These are phyloP conservation scores for Galleria mellonella DNA, from an alignment of 1,140 invertebrate species.

Conservation along the genomic window DNA sequence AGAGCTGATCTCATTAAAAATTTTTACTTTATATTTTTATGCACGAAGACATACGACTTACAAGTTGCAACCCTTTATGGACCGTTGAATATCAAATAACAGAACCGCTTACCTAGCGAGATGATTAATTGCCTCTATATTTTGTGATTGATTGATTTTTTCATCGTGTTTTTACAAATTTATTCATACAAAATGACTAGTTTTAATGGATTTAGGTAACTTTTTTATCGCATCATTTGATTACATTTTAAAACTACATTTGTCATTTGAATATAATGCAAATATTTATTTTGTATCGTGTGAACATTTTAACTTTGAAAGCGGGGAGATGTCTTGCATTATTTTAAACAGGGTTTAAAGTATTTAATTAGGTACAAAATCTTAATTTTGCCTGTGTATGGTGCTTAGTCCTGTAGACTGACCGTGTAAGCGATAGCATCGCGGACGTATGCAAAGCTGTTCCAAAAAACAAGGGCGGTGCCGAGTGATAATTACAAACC, in stretches of 20 bases:
- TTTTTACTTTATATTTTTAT: constrained; percentile 7
- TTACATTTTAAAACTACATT: constrained; percentile 58
- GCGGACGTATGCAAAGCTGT: constrained; percentile 24
- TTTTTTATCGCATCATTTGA: constrained; percentile 23
- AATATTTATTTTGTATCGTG: constrained; percentile 39
- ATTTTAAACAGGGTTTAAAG: constrained; percentile 9
- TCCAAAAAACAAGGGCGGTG: constrained; percentile 34
- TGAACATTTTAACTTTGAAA: constrained; percentile 23
- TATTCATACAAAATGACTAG: constrained; percentile 20
- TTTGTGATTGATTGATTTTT: constrained; percentile 45
- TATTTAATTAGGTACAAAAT: constrained; percentile 54
- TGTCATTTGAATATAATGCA: constrained; percentile 52
- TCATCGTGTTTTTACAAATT: constrained; percentile 25
- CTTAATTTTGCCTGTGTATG: constrained; percentile 29
- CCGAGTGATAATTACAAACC: constrained; percentile 47
- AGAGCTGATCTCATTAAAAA: constrained; percentile 10
- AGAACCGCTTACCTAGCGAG: constrained; percentile 22
- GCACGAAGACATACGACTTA: constrained; percentile 2
- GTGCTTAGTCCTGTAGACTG: constrained; percentile 19
- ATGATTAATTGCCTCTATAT: constrained; percentile 57
- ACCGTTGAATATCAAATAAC: constrained; percentile 23
- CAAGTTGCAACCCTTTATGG: constrained; percentile 16
- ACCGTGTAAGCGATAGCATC: constrained; percentile 33
- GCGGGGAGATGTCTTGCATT: constrained; percentile 11
- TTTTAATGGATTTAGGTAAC: constrained; percentile 23